Conservation (phyloP, 2,113 vertebrate species). For the Atherinomorus stipes region DNA sequence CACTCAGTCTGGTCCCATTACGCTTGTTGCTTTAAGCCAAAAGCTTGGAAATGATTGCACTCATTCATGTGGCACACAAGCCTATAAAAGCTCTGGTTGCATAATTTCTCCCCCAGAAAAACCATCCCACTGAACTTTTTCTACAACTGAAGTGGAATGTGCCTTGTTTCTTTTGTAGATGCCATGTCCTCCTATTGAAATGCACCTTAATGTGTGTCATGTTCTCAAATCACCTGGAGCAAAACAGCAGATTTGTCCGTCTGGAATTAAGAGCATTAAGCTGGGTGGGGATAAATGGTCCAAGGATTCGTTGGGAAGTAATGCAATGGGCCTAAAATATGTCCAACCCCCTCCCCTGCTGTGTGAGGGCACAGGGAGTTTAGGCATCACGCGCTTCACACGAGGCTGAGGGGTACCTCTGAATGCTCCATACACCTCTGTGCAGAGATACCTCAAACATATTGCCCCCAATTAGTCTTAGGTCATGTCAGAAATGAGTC, state of each 20-base stretch:
- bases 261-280: slow-evolving; percentile 6
- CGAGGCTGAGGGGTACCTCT: background rate
- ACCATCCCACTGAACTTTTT: slow-evolving; percentile 27
- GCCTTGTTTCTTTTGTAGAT: slow-evolving; percentile 51
- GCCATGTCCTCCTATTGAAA: slow-evolving; percentile 18
- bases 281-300: no score
- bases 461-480: slow-evolving; percentile 23
- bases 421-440: slow-evolving; percentile 6
- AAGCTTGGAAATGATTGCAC: slow-evolving; percentile 43
- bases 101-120: slow-evolving; percentile 45
- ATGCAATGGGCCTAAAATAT: slow-evolving; percentile 7
- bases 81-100: slow-evolving; percentile 54
- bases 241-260: background rate
- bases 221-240: slow-evolving; percentile 14
- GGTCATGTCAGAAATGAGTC: slow-evolving; percentile 11
- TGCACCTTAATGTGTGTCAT: slow-evolving; percentile 31
- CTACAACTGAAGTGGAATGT: slow-evolving; percentile 47
- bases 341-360: background rate
- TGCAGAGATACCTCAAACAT: slow-evolving; percentile 10
- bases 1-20: slow-evolving; percentile 48
- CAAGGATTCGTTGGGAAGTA: slow-evolving; percentile 5
- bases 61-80: slow-evolving; percentile 61
- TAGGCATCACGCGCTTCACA: slow-evolving; percentile 53
- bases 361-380: background rate
- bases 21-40: slow-evolving; percentile 31